These are phyloP conservation scores for Hipparchia semele DNA, from an alignment of 2,888 invertebrate genomes.

Conservation along the genomic window DNA sequence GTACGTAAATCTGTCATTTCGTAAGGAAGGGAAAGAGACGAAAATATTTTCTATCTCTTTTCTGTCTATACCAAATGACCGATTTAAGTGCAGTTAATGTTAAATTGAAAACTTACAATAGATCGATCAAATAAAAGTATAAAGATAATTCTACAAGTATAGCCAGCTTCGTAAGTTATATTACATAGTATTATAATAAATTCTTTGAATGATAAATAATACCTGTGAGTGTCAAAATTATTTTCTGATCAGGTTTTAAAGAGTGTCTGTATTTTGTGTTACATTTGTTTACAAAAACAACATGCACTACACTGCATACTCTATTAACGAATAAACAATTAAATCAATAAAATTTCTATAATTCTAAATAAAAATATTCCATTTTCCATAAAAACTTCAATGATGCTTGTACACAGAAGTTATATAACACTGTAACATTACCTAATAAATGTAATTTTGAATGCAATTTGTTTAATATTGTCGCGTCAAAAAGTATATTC, in stretches of 20 bases:
- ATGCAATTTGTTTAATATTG: not conserved
- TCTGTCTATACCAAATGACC: no score
- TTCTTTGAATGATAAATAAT: no score
- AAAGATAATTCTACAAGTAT: not conserved
- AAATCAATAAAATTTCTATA: not conserved
- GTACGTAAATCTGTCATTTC: no score
- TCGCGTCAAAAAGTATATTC: no score
- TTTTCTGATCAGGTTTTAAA: constrained; percentile 13
- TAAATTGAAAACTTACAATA: no score
- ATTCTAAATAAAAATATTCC: not conserved
- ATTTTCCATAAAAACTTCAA: not conserved
- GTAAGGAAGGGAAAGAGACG: no score
- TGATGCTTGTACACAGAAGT: not conserved
- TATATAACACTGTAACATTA: not conserved
- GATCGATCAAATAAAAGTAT: not conserved
- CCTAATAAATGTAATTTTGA: no score
- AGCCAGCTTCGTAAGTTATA: no score
- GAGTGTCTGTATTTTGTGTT: not conserved
- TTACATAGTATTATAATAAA: no score
- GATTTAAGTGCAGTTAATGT: no score
- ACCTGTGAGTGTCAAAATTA: not conserved
- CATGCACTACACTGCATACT: constrained; percentile 8
- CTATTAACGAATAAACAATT: not conserved
- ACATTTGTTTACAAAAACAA: not conserved
- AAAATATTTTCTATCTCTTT: no score